Percentiles rank a stretch among this genome's conserved stretches.
phyloP scores from a whole-genome alignment of 2,113 vertebrate genomes.

The Plecturocebus donacophilus region DNA sequence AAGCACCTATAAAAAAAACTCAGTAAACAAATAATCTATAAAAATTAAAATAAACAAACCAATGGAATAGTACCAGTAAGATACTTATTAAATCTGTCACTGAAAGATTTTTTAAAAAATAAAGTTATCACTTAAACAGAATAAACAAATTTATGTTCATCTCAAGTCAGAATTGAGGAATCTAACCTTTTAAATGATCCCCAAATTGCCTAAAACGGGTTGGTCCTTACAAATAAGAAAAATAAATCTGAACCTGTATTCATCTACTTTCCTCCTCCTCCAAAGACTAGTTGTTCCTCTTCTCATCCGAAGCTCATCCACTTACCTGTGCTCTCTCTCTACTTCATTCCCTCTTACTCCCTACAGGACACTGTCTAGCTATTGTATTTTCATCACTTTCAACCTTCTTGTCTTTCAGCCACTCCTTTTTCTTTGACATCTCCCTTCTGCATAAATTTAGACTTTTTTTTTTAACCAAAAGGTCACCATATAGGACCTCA shows the following conservation, averaged over 20 bases:
- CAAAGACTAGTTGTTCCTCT: not conserved
- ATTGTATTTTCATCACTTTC: slow-evolving; percentile 13
- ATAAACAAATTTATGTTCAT: slow-evolving; percentile 38
- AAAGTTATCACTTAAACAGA: not conserved
- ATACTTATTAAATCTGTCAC: not conserved
- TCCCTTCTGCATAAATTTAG: not conserved
- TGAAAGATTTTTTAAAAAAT: not conserved
- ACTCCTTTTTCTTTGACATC: not conserved
- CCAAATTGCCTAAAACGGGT: not conserved
- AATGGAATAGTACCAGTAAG: slow-evolving; percentile 23
- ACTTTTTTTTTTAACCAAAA: not conserved
- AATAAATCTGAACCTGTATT: not conserved
- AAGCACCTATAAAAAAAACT: slow-evolving; percentile 8
- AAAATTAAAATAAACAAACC: slow-evolving; percentile 27
- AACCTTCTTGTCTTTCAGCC: not conserved
- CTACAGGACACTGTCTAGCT: not conserved
- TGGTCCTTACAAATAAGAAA: slow-evolving; percentile 36
- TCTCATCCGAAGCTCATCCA: not conserved
- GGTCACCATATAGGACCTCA: not conserved
- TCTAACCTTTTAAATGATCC: slow-evolving; percentile 12
- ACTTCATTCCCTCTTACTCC: not conserved
- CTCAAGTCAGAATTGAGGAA: slow-evolving; percentile 28
- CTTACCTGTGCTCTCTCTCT: not conserved
- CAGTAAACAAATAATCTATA: not conserved
- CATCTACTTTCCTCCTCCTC: not conserved